Percentiles rank a stretch among this genome's conserved stretches.
Evolutionary conservation across 2,113 vertebrate species (phyloP).

Genomic region (Ochotona curzoniae): DNA sequence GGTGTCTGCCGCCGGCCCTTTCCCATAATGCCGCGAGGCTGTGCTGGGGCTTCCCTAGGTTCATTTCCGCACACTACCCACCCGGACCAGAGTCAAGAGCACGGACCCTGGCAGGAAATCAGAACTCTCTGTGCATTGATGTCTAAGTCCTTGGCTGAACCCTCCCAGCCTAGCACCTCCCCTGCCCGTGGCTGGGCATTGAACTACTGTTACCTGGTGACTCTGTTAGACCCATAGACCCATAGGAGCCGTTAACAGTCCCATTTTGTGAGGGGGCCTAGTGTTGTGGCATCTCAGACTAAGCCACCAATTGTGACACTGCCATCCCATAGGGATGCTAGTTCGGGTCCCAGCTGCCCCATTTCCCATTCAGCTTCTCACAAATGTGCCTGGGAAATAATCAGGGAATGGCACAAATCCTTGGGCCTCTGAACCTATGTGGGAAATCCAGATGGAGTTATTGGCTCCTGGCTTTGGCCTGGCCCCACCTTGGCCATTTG

Average conservation of each 20-base stretch:
- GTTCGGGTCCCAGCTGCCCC: no score
- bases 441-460: no score
- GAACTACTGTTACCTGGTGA: background rate
- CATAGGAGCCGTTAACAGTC: background rate
- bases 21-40: background rate
- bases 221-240: background rate
- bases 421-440: no score
- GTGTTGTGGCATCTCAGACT: no score
- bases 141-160: accelerated
- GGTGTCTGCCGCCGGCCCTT: background rate
- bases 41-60: background rate
- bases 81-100: background rate
- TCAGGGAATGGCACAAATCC: no score
- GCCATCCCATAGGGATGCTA: no score
- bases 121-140: accelerated
- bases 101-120: background rate
- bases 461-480: no score
- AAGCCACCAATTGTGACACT: no score
- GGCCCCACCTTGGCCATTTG: no score
- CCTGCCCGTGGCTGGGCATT: accelerated
- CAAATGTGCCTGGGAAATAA: no score
- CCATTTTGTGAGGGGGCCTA: no score
- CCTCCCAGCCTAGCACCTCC: background rate
- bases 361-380: no score
- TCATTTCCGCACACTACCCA: background rate